A percentile compares a stretch with the other conserved stretches of the same genome.
Evolutionary conservation across 2,797 vertebrate species (phyloP).

Genomic region (Peromyscus attwateri): DNA sequence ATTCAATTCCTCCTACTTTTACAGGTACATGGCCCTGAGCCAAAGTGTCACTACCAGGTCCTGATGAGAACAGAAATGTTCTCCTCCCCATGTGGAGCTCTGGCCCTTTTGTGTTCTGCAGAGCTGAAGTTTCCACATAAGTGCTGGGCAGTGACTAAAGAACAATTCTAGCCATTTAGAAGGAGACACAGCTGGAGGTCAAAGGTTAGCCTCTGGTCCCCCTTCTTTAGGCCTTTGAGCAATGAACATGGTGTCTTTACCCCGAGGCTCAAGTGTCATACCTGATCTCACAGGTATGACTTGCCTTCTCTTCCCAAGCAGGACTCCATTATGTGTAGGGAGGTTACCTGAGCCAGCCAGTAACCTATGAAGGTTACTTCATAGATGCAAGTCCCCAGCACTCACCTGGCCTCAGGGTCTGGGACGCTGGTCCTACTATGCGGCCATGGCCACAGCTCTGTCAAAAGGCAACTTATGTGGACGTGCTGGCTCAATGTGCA

Average conservation of each 20-base stretch:
- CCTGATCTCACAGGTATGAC: background rate
- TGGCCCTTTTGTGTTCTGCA: background rate
- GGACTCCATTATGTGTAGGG: background rate
- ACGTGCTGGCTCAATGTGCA: background rate
- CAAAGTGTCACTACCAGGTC: background rate
- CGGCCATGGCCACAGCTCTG: constrained; percentile 60
- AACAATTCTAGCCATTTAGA: constrained; percentile 20
- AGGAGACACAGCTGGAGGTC: constrained; percentile 28
- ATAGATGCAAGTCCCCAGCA: background rate
- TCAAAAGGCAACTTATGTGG: constrained; percentile 63
- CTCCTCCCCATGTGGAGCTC: background rate
- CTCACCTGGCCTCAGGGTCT: constrained; percentile 76
- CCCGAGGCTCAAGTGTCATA: background rate
- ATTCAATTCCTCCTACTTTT: constrained; percentile 1
- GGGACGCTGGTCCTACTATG: constrained; percentile 67
- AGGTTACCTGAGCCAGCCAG: background rate
- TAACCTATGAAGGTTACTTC: no score
- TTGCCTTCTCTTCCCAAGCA: background rate
- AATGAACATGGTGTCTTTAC: background rate
- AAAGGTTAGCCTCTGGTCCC: background rate
- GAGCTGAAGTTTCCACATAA: background rate
- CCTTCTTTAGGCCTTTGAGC: background rate
- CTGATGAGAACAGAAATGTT: background rate
- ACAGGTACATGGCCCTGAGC: background rate
- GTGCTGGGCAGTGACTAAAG: background rate